Percentiles rank a stretch among this genome's conserved stretches.
Conservation (phyloP, 2,797 vertebrate species). For the Alcedo quadribrachys region DNA sequence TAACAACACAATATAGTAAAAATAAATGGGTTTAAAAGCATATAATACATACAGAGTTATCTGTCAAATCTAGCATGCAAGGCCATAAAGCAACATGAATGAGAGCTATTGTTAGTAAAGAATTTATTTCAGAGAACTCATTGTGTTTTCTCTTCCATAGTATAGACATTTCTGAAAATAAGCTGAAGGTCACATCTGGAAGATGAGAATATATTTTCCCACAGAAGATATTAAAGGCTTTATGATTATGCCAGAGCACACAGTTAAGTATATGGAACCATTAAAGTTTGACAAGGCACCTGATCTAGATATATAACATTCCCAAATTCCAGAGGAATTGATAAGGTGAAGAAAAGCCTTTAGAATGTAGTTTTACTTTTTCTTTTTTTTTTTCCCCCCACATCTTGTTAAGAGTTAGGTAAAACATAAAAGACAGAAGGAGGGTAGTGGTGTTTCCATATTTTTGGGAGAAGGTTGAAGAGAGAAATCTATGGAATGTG, state of each 20-base stretch:
- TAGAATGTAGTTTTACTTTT: neutral
- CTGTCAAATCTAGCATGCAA: neutral
- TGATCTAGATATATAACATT: constrained; percentile 63
- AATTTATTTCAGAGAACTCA: neutral
- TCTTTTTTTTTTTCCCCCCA: neutral
- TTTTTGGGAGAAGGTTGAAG: neutral
- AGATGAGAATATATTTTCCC: constrained; percentile 42
- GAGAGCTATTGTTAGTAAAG: neutral
- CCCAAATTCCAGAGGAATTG: constrained; percentile 48
- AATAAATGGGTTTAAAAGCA: neutral
- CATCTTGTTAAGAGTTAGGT: neutral
- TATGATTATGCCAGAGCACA: constrained; percentile 55
- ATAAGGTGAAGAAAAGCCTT: constrained; percentile 39
- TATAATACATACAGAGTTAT: neutral
- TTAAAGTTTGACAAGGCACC: constrained; percentile 54
- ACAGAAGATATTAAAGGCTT: constrained; percentile 56
- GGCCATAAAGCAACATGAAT: neutral
- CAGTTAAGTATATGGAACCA: constrained; percentile 55
- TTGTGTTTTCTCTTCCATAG: neutral
- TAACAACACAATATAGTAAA: neutral
- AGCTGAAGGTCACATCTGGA: constrained; percentile 57
- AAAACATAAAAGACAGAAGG: neutral
- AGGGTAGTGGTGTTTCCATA: neutral
- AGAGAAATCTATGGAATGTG: neutral
- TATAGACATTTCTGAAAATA: constrained; percentile 30